Evolutionary conservation across 2,113 vertebrate species (phyloP).

Genomic region (Mustela lutreola): DNA sequence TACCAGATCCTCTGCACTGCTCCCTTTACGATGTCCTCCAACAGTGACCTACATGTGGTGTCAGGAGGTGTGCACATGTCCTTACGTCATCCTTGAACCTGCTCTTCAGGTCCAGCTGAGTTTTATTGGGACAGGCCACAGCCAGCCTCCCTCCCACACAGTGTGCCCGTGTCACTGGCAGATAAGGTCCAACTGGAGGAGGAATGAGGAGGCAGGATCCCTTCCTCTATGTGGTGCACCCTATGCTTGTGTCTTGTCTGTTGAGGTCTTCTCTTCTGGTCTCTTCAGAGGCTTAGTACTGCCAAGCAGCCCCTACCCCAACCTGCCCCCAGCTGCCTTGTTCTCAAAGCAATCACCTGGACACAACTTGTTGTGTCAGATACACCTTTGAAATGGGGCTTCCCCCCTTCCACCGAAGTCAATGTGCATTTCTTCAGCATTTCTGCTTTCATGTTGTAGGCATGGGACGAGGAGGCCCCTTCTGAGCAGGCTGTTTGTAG

Average conservation of each 20-base stretch:
- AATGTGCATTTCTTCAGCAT: background rate
- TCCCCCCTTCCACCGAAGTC: too few species aligned
- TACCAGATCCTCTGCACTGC: background rate
- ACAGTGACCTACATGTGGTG: background rate
- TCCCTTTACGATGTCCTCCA: background rate
- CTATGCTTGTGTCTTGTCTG: background rate
- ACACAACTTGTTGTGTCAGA: background rate
- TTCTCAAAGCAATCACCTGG: background rate
- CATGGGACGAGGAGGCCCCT: background rate
- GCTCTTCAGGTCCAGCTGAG: background rate
- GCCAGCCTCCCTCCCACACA: background rate
- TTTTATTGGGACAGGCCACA: background rate
- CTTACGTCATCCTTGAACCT: background rate
- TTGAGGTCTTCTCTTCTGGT: background rate
- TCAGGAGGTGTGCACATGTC: background rate
- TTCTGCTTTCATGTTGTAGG: conserved; percentile 43
- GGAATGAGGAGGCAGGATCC: background rate
- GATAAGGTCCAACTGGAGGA: background rate
- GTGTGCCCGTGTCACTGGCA: too few species aligned
- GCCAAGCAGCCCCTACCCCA: background rate
- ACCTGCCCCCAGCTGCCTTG: background rate
- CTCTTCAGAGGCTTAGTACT: background rate
- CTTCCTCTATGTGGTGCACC: background rate
- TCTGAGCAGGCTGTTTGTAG: background rate
- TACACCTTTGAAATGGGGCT: background rate